phyloP scores from a whole-genome alignment of 2,888 invertebrate genomes.

The Hirtodrosophila confusa region DNA sequence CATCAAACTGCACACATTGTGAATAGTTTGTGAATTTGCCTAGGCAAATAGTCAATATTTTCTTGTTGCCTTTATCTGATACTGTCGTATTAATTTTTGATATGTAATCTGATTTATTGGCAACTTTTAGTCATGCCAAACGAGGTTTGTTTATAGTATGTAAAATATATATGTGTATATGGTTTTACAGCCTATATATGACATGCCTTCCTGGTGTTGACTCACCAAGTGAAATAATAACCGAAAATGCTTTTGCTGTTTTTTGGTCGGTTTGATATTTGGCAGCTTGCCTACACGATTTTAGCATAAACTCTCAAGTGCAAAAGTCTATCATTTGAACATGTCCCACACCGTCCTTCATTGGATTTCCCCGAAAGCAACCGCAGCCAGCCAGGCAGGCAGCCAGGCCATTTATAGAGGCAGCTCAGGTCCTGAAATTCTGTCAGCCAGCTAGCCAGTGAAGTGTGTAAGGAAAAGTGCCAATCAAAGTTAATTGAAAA shows the following conservation, averaged over 20 bases:
- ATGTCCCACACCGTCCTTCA: constrained; percentile 21
- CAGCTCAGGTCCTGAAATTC: constrained; percentile 9
- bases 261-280: constrained; percentile 30
- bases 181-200: constrained; percentile 10
- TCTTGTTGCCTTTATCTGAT: constrained; percentile 41
- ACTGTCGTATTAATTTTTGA: constrained; percentile 56
- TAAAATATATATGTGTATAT: neutral
- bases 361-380: constrained; percentile 11
- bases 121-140: constrained; percentile 44
- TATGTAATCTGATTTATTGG: constrained; percentile 55
- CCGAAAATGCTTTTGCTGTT: constrained; percentile 14
- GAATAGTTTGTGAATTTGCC: constrained; percentile 13
- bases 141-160: constrained; percentile 19
- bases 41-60: constrained; percentile 51
- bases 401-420: constrained; percentile 37
- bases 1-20: constrained; percentile 30
- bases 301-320: constrained; percentile 49
- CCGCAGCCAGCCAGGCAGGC: constrained; percentile 31
- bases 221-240: constrained; percentile 52
- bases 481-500: constrained; percentile 79
- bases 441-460: constrained; percentile 36
- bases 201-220: constrained; percentile 59
- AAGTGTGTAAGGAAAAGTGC: constrained; percentile 71
- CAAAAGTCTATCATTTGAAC: constrained; percentile 48
- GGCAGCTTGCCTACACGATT: constrained; percentile 36